Base-by-base conservation (phyloP, 2,888 invertebrate genomes). In the Sphaerophoria taeniata region DNA sequence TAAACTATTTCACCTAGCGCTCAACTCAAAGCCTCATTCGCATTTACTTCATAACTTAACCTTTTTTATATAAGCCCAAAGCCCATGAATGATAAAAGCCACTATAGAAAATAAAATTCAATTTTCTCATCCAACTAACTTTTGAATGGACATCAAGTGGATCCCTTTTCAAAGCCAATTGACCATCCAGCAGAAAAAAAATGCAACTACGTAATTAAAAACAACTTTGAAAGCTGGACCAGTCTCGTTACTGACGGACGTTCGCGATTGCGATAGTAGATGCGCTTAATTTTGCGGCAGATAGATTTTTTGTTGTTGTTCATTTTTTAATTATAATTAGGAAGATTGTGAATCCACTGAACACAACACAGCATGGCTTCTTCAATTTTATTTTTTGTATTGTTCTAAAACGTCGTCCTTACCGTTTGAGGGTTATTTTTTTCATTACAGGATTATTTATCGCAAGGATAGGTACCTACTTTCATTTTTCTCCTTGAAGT, bases 381-480 rank as follows among this genome's bases (percentile, higher is more conserved):
- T 67, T 79, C 70, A 65, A 58, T 51, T 74, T 76, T 75, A 61
- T 51, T 45, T 55, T 72, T 11, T 49, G n/a, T 51, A 3, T 43
- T 24, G 24, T 24, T 24, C 24, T 24, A 24, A 24, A 24, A 2
- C 1, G 24, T 24, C 24, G 24, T 24, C 24, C 24, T 24, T 24
- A 24, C 24, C 24, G 24, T 24, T 24, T 24, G 24, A 24, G 24
- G 24, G 24, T 24, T 24, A 24, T 24, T 24, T 63, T 34, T 75
- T 85, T 76, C 69, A 73, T 85, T 81, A 81, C 63, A 12, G 73
- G 73, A 85, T 77, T 85, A 85, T 85, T 85, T 81, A 81, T 85
- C 73, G 55, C 77, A 81, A 81, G 73, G 73, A 80, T 24, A 24
- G 24, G 24, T 24, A 24, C 24, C 24, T 81, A 73, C 76, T 65